Base-by-base conservation (phyloP, 1,140 invertebrate species). In the Microplitis mediator region DNA sequence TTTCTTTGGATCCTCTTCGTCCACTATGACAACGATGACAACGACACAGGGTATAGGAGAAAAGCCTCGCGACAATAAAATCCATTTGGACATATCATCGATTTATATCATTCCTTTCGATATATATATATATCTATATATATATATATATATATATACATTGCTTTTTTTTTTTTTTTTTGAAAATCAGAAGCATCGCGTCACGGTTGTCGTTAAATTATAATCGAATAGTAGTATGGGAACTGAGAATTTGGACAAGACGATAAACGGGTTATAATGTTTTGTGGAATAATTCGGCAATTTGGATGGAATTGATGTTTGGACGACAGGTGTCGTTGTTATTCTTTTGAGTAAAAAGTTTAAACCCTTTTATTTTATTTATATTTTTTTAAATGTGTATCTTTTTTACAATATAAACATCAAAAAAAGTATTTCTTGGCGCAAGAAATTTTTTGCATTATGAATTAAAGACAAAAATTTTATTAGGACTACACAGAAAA, bases 41-140 rank as follows among this genome's bases (percentile, higher is more conserved):
- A 67, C 31, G 11, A 14, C 9, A 36, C 13, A 6, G 8, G 13
- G 34, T n/a, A 34, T n/a, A 31, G 34, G 34, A 36, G 60, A 62
- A 13, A 36, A 31, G 13, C 39, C 64, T 51, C 71, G 79, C 66
- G 66, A 69, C 80, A 82, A 84, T 85, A 83, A 85, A 85, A 85
- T 85, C 81, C 78, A 80, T 84, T 85, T 84, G 80, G 81, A 84
- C 23, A 23, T 23, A 23, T 23, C 82, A 78, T 85, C 81, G 82
- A 85, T 84, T 85, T 84, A 85, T 84, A 85, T 85, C 84, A 81
- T 76, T 65, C 63, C 5, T 45, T 6, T 35, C 23, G 23, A 23
- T 23, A 23, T 23, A 23, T 23, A 23, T 23, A 23, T 23, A 23
- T 23, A 23, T n/a, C n/a, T 23, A 23, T 23, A 23, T 23, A 23